Evolutionary conservation across 2,113 vertebrate species (phyloP).

Genomic region (Oriolus oriolus): DNA sequence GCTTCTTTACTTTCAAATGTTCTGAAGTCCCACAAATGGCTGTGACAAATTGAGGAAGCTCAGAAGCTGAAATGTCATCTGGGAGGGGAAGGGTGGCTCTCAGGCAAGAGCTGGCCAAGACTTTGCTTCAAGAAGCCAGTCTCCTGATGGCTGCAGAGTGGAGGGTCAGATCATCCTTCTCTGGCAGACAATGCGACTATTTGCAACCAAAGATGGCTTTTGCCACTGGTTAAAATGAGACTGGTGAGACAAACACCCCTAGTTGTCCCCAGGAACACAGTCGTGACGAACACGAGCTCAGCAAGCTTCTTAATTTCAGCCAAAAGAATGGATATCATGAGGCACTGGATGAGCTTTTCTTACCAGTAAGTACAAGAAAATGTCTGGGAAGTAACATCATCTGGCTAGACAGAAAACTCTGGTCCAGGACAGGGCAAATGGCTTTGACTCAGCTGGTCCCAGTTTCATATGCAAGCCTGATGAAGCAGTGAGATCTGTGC

Average conservation of each 20-base stretch:
- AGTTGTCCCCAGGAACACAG: neutral
- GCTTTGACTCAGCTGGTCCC: neutral
- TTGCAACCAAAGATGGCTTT: neutral
- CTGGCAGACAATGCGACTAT: neutral
- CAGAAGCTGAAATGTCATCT: neutral
- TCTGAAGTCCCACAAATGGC: neutral
- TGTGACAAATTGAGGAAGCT: constrained; percentile 12
- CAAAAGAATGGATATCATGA: neutral
- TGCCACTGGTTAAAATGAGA: neutral
- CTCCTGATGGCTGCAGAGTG: neutral
- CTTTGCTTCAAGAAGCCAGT: neutral
- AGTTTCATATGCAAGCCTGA: neutral
- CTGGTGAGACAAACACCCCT: neutral
- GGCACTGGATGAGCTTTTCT: neutral
- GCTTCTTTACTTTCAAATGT: constrained; percentile 17
- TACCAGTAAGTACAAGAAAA: neutral
- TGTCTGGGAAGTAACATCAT: constrained; percentile 11
- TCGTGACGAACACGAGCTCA: neutral
- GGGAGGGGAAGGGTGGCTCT: neutral
- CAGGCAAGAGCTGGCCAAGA: neutral
- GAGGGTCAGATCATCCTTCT: neutral
- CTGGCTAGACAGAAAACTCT: neutral
- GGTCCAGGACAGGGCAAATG: neutral
- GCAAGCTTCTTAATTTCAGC: neutral
- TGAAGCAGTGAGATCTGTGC: neutral